Evolutionary conservation across 2,113 vertebrate species (phyloP), one percentile per base, ranked within the genome.

Genomic region (Datnioides undecimradiatus): DNA sequence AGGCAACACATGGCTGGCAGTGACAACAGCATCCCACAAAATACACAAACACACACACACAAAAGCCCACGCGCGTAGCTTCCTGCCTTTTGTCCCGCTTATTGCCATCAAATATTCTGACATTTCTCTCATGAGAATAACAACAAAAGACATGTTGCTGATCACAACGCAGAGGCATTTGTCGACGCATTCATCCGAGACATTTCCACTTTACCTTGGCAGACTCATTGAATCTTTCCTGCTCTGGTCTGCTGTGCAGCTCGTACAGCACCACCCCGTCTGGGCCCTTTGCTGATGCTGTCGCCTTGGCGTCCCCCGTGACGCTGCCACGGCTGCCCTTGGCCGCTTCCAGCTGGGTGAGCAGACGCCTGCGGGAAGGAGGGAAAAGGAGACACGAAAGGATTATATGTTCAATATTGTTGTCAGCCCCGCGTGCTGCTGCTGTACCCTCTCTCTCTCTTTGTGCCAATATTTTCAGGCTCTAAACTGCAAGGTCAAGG

Each of bases 231-330:
- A 99, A 98, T 81, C 94, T 96, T 76, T 97, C 96, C 88, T 98
- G 97, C 90, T 98, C 97, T 0, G 97, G 97, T 58, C 96, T 93
- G 87, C 97, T 97, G 93, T 97, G 97, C 5, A 98, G 93, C 90
- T 99, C 97, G 0, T 98, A 98, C 6, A 97, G 96, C 34, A 99
- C 95, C 1, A 96, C 91, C 40, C 93, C 92, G 1, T 95, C 91
- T n/a, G 93, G 86, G 1, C 72, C 74, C 0, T 92, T 86, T 10
- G 87, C 88, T 7, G 88, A 48, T 29, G 87, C 72, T 7, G 87
- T 54, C 34, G 73, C 79, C 86, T 96, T 97, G 36, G 83, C 41
- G 0, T 90, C 93, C 52, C 86, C 86, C 29, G 91, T n/a, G 0
- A 79, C 0, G 1, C 73, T 84, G 80, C 90, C 94, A 74, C 94